Evolutionary conservation across 2,113 vertebrate species (phyloP).

Genomic region (Halcyon senegalensis): DNA sequence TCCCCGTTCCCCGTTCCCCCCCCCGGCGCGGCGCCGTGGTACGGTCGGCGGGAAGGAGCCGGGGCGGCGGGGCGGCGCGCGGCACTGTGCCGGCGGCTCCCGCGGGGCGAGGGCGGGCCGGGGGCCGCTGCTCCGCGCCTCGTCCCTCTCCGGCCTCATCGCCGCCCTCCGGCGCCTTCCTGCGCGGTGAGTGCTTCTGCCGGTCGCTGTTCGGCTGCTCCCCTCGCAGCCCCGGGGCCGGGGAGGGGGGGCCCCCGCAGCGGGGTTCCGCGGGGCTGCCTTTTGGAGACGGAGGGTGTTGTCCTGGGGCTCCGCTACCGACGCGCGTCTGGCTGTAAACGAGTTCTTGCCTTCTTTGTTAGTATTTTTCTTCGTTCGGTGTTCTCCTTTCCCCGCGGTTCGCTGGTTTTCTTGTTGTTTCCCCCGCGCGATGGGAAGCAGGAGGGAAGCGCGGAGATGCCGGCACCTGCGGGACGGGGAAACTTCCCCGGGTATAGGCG

Average conservation of each 20-base stretch:
- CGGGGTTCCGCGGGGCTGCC: not conserved
- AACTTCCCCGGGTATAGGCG: not conserved
- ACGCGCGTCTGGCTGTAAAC: not conserved
- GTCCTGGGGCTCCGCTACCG: not conserved
- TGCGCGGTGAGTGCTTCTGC: conserved; percentile 66
- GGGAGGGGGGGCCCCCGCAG: not conserved
- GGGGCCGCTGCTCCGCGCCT: not conserved
- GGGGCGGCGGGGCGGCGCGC: conserved; percentile 28
- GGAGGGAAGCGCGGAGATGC: not conserved
- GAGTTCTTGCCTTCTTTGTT: not conserved
- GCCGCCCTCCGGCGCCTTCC: conserved; percentile 4
- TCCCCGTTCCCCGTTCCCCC: too few species aligned
- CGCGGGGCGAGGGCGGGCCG: not conserved
- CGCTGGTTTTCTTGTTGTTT: fast-evolving
- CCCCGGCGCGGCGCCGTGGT: conserved; percentile 26
- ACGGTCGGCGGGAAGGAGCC: conserved; percentile 58
- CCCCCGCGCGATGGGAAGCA: not conserved
- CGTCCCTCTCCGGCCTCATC: not conserved
- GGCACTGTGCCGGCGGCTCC: conserved; percentile 61
- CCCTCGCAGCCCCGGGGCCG: not conserved
- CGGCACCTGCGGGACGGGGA: not conserved
- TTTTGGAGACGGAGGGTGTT: not conserved
- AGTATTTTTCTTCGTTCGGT: fast-evolving
- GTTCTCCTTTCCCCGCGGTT: not conserved
- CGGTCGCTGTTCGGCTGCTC: too few species aligned